A percentile compares a stretch with the other conserved stretches of the same genome.
phyloP scores from a whole-genome alignment of 2,888 invertebrate species.

The Pandemis heparana region DNA sequence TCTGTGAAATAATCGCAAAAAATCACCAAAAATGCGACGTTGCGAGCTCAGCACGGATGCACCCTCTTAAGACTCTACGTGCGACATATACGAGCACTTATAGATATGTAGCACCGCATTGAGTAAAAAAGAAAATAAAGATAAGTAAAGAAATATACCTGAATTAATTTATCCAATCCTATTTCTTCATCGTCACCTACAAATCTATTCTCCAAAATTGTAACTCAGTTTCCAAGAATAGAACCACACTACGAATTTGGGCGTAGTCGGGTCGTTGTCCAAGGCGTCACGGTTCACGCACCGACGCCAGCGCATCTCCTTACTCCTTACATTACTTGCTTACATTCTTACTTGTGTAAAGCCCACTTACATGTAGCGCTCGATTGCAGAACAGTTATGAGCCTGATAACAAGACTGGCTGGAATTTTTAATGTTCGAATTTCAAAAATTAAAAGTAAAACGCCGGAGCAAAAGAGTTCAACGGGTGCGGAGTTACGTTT shows the following conservation, averaged over 20 bases:
- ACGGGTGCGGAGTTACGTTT: neutral
- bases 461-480: constrained; percentile 2
- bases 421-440: constrained; percentile 12
- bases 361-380: constrained; percentile 1
- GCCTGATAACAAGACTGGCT: constrained; percentile 11
- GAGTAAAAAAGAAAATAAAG: too few relatives aligned
- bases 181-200: neutral
- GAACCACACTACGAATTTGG: constrained; percentile 25
- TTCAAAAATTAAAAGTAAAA: neutral
- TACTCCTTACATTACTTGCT: constrained; percentile 10
- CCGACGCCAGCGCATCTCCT: constrained; percentile 43
- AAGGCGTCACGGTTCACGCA: constrained; percentile 54
- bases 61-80: too few relatives aligned
- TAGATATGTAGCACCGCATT: too few relatives aligned
- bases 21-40: too few relatives aligned
- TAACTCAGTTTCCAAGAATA: constrained; percentile 22
- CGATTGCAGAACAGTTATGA: constrained; percentile 18
- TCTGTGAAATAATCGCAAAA: too few relatives aligned
- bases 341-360: constrained; percentile 9
- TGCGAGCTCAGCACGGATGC: too few relatives aligned
- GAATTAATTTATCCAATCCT: neutral
- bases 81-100: too few relatives aligned
- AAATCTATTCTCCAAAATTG: neutral
- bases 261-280: constrained; percentile 49
- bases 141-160: too few relatives aligned